Evolutionary conservation across 2,113 vertebrate species (phyloP).

Genomic region (Pristiophorus japonicus): DNA sequence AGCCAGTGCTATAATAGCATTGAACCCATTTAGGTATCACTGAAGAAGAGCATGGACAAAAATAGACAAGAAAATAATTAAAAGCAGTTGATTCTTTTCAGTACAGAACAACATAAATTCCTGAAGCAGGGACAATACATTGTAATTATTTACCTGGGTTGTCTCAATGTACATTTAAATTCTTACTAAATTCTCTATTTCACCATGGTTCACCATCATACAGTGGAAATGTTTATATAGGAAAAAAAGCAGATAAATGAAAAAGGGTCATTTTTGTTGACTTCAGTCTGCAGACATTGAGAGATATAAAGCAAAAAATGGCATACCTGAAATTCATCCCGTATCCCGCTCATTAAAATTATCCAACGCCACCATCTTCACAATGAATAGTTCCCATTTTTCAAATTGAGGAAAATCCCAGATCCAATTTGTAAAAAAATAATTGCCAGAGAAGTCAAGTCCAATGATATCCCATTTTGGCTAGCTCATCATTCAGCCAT

Average conservation of each 20-base stretch:
- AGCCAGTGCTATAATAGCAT: neutral
- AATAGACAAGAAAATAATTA: neutral
- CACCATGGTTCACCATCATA: neutral
- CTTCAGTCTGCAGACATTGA: neutral
- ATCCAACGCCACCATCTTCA: neutral
- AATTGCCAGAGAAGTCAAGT: neutral
- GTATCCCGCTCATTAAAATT: neutral
- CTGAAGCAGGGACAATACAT: neutral
- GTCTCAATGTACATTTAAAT: neutral
- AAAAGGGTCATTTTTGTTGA: neutral
- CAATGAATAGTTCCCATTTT: constrained; percentile 5
- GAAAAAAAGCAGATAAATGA: neutral
- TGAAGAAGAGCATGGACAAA: neutral
- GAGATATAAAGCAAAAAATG: neutral
- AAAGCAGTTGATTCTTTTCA: neutral
- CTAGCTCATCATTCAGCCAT: too few species aligned
- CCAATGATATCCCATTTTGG: neutral
- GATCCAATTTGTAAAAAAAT: constrained; percentile 12
- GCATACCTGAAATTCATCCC: constrained; percentile 15
- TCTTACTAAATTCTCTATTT: neutral
- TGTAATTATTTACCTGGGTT: neutral
- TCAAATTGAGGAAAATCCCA: neutral
- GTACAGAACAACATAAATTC: neutral
- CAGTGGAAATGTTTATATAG: neutral
- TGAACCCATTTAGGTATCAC: neutral